phyloP scores from a whole-genome alignment of 1,140 invertebrate genomes.

The Dufourea novaeangliae region DNA sequence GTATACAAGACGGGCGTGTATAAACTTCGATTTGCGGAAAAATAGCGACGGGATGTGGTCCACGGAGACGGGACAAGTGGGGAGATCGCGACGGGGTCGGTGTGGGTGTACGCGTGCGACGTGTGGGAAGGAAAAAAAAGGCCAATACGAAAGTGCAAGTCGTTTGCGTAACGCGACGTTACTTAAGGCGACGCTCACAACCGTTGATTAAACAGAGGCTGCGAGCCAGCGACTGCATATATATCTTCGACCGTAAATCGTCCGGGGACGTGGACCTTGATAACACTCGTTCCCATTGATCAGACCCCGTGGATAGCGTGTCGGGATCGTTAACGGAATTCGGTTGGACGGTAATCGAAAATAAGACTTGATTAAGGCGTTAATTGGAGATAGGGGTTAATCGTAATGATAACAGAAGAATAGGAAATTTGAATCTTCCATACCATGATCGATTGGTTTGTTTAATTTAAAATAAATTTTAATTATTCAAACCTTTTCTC shows the following conservation, averaged over 20 bases:
- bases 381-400: too few relatives aligned
- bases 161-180: conserved; percentile 71
- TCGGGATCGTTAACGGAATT: neutral
- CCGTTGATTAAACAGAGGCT: conserved; percentile 18
- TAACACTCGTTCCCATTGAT: neutral
- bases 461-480: too few relatives aligned
- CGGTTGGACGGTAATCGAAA: too few relatives aligned
- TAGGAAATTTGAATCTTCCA: too few relatives aligned
- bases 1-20: conserved; percentile 18
- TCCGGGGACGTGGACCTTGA: neutral
- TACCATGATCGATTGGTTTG: too few relatives aligned
- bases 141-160: conserved; percentile 71
- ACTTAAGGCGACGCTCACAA: conserved; percentile 62
- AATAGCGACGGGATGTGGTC: conserved; percentile 49
- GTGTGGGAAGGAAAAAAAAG: conserved; percentile 55
- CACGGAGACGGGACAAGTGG: conserved; percentile 47
- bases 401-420: too few relatives aligned
- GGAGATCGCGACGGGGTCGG: conserved; percentile 53
- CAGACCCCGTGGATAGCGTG: conserved; percentile 1
- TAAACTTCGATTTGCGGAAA: conserved; percentile 50
- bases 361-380: too few relatives aligned
- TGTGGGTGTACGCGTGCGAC: conserved; percentile 59
- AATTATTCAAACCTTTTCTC: too few relatives aligned
- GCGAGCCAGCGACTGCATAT: neutral
- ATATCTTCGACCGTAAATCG: neutral